Percentiles rank a stretch among this genome's conserved stretches.
These are phyloP conservation scores for Aphaenogaster rudis DNA, from an alignment of 1,140 invertebrate species.

Conservation along the genomic window DNA sequence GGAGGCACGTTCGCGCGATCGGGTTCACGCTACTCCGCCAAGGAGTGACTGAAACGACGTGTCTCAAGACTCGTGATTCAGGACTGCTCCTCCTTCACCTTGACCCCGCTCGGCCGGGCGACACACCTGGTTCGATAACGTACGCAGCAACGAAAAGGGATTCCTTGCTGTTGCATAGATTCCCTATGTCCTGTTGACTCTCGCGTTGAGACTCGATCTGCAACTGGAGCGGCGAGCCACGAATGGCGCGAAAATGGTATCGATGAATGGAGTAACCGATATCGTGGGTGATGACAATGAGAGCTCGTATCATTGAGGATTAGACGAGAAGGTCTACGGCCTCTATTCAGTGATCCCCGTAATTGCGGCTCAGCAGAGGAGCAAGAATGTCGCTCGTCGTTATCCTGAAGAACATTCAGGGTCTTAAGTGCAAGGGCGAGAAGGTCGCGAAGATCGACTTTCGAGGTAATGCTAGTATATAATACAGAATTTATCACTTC, in stretches of 20 bases:
- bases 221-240: background rate
- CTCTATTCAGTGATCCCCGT: background rate
- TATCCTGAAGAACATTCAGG: conserved; percentile 89
- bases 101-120: conserved; percentile 13
- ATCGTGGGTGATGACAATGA: background rate
- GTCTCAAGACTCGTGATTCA: conserved; percentile 5
- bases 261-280: conserved; percentile 28
- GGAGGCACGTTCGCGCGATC: conserved; percentile 26
- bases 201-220: background rate
- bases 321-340: conserved; percentile 7
- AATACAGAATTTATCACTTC: conserved; percentile 9
- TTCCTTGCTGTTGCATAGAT: background rate
- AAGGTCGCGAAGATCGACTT: conserved; percentile 89
- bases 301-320: conserved; percentile 36
- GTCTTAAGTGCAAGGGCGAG: conserved; percentile 89
- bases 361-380: background rate
- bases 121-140: conserved; percentile 47
- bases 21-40: background rate
- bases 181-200: background rate
- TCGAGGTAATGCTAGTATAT: conserved; percentile 87
- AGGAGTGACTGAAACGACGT: conserved; percentile 32
- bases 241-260: conserved; percentile 29
- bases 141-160: conserved; percentile 3
- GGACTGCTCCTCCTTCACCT: conserved; percentile 20
- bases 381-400: conserved; percentile 89